phyloP scores from a whole-genome alignment of 2,888 invertebrate genomes.

The Pinctada fucata region DNA sequence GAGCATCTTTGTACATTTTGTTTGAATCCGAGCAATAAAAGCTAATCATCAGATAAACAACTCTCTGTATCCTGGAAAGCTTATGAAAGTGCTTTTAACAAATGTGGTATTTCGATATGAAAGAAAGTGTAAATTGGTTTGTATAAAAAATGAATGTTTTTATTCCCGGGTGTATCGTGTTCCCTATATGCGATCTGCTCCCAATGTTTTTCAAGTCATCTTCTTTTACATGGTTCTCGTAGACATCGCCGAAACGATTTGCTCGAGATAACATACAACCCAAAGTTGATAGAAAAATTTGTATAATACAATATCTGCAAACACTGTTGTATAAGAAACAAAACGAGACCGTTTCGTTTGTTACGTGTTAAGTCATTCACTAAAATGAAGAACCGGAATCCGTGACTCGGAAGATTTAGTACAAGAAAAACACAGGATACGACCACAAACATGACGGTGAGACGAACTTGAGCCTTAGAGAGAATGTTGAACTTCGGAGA shows the following conservation, averaged over 20 bases:
- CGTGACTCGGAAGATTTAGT: conserved; percentile 69
- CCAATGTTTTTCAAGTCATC: not conserved
- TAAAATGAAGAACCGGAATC: conserved; percentile 60
- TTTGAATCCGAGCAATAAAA: too few relatives aligned
- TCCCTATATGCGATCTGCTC: too few relatives aligned
- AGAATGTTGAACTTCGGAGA: conserved; percentile 41
- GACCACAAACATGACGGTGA: conserved; percentile 65
- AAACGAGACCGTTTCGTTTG: conserved; percentile 35
- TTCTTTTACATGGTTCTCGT: conserved; percentile 26
- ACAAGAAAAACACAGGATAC: conserved; percentile 68
- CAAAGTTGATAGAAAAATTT: conserved; percentile 64
- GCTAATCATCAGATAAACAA: too few relatives aligned
- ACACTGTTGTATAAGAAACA: conserved; percentile 55
- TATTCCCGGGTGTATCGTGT: too few relatives aligned
- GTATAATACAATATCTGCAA: conserved; percentile 62
- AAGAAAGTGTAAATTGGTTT: too few relatives aligned
- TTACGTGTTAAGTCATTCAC: conserved; percentile 46
- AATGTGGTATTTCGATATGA: too few relatives aligned
- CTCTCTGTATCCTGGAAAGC: too few relatives aligned
- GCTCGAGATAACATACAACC: conserved; percentile 62
- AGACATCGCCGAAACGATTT: conserved; percentile 54
- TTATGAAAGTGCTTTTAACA: too few relatives aligned
- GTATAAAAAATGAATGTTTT: too few relatives aligned
- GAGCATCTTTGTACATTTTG: too few relatives aligned
- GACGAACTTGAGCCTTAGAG: conserved; percentile 58